Evolutionary conservation across 2,113 vertebrate genomes (phyloP).

Genomic region (Gallinago paraguaiae): DNA sequence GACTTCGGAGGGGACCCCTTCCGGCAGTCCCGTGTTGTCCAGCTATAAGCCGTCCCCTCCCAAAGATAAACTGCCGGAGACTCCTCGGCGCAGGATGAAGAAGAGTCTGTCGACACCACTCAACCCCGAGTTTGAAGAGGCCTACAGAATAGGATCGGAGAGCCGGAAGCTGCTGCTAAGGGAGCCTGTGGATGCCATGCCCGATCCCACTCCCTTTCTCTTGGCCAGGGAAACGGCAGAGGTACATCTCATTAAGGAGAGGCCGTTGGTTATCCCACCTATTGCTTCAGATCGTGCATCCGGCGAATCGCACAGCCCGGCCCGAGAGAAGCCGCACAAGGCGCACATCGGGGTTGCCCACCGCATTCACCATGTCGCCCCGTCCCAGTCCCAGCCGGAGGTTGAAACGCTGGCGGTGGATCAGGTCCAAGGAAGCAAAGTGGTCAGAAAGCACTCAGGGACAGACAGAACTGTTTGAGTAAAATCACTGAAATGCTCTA

Average conservation of each 20-base stretch:
- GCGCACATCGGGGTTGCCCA: constrained; percentile 93
- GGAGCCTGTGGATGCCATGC: constrained; percentile 92
- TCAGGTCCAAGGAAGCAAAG: constrained; percentile 88
- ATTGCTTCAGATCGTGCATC: constrained; percentile 82
- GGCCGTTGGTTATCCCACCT: constrained; percentile 90
- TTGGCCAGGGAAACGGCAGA: constrained; percentile 85
- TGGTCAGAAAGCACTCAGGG: constrained; percentile 88
- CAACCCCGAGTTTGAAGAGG: constrained; percentile 93
- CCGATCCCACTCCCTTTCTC: constrained; percentile 93
- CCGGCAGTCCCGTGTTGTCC: constrained; percentile 81
- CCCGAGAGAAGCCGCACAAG: constrained; percentile 83
- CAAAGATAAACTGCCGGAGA: constrained; percentile 85
- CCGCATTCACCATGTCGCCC: constrained; percentile 82
- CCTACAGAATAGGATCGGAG: constrained; percentile 87
- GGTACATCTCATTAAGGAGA: constrained; percentile 85
- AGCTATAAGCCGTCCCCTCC: constrained; percentile 88
- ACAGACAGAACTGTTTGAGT: constrained; percentile 93
- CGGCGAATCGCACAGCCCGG: constrained; percentile 81
- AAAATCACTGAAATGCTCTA: constrained; percentile 27
- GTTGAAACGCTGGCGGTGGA: constrained; percentile 92
- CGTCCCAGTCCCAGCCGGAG: constrained; percentile 76
- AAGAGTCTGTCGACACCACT: constrained; percentile 95
- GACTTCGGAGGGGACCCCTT: constrained; percentile 82
- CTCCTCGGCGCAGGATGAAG: constrained; percentile 89
- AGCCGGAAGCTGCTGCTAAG: constrained; percentile 86